Evolutionary conservation across 2,888 invertebrate species (phyloP).

Genomic region (Andrena haemorrhoa): DNA sequence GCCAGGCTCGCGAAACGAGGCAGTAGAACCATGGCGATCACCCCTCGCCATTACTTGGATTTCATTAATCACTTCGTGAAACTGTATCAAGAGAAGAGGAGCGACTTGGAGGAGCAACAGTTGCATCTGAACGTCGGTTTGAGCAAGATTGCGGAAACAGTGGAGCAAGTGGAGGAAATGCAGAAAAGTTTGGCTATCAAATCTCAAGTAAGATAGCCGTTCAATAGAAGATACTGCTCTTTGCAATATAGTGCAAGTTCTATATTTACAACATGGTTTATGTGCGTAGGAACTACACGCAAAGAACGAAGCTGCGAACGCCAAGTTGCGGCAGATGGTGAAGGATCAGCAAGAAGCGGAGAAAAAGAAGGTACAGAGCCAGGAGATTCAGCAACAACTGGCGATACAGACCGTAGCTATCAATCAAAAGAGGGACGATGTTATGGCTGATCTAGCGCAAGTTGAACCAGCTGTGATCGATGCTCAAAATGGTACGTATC

Average conservation of each 20-base stretch:
- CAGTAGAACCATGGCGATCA: slow-evolving; percentile 98
- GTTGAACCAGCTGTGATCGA: slow-evolving; percentile 99
- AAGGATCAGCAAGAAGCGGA: slow-evolving; percentile 99
- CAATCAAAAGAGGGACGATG: slow-evolving; percentile 96
- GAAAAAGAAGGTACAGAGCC: slow-evolving; percentile 98
- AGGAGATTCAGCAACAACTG: slow-evolving; percentile 94
- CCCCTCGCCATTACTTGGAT: slow-evolving; percentile 98
- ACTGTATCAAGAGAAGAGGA: slow-evolving; percentile 98
- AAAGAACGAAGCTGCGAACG: slow-evolving; percentile 99
- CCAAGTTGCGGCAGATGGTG: slow-evolving; percentile 99
- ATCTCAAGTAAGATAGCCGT: slow-evolving; percentile 88
- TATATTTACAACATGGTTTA: background rate
- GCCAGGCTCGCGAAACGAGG: slow-evolving; percentile 95
- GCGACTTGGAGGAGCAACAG: slow-evolving; percentile 99
- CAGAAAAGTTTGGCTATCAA: slow-evolving; percentile 99
- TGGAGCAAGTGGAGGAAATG: slow-evolving; percentile 99
- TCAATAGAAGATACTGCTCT: background rate
- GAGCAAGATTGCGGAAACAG: slow-evolving; percentile 99
- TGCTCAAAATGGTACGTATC: slow-evolving; percentile 94
- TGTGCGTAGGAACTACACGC: slow-evolving; percentile 92
- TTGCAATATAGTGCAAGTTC: too few relatives aligned
- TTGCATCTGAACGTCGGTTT: slow-evolving; percentile 99
- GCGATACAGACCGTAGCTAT: slow-evolving; percentile 97
- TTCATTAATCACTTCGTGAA: slow-evolving; percentile 99
- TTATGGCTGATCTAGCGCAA: slow-evolving; percentile 97